Percentiles rank a stretch among this genome's conserved stretches.
phyloP scores from a whole-genome alignment of 1,140 invertebrate genomes.

The Condylostylus longicornis region DNA sequence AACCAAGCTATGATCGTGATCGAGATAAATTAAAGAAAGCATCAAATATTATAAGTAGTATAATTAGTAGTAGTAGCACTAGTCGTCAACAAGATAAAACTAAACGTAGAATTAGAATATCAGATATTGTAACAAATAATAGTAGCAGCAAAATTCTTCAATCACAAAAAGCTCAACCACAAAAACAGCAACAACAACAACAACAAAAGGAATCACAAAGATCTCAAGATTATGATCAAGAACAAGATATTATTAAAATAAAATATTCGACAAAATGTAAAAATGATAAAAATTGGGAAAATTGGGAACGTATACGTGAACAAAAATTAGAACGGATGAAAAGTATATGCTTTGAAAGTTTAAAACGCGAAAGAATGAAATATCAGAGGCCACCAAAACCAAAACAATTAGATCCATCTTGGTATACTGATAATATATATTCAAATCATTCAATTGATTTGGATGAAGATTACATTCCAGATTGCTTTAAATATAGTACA shows the following conservation, averaged over 20 bases:
- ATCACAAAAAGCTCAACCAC: constrained; percentile 5
- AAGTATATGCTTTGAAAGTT: constrained; percentile 31
- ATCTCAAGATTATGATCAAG: constrained; percentile 6
- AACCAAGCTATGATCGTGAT: constrained; percentile 25
- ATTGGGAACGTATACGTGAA: constrained; percentile 31
- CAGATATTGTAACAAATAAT: constrained; percentile 25
- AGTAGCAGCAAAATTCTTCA: constrained; percentile 6
- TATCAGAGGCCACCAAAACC: constrained; percentile 35
- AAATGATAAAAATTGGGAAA: constrained; percentile 32
- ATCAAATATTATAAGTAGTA: constrained; percentile 12
- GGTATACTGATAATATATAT: constrained; percentile 36
- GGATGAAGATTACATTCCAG: constrained; percentile 27
- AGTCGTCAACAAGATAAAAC: constrained; percentile 25
- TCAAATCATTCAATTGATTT: constrained; percentile 31
- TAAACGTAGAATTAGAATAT: constrained; percentile 31
- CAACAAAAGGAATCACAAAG: constrained; percentile 1
- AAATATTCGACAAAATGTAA: constrained; percentile 9
- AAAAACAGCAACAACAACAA: constrained; percentile 1
- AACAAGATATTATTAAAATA: constrained; percentile 11
- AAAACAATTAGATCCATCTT: constrained; percentile 24
- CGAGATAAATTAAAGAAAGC: constrained; percentile 19
- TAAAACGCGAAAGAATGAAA: constrained; percentile 35
- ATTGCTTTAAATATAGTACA: constrained; percentile 26
- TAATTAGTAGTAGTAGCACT: constrained; percentile 22
- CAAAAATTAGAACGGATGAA: constrained; percentile 32